phyloP scores from a whole-genome alignment of 2,888 invertebrate species.

The Mechanitis mazaeus region DNA sequence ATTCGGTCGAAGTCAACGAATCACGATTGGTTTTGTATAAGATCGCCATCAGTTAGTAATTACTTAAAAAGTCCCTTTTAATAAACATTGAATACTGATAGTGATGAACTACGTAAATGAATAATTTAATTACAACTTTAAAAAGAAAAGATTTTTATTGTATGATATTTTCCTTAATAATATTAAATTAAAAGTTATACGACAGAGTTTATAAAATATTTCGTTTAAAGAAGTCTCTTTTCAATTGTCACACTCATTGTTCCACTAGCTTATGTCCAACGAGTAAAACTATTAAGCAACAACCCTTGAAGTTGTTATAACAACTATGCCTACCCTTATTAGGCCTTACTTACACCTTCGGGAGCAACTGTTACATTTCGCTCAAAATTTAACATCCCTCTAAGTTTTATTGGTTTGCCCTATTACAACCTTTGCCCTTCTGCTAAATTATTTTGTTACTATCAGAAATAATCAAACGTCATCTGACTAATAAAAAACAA shows the following conservation, averaged over 20 bases:
- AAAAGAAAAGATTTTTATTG: no score
- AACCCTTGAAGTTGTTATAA: slow-evolving; percentile 9
- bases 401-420: slow-evolving; percentile 3
- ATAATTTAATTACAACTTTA: not conserved
- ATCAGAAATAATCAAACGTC: no score
- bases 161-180: no score
- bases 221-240: no score
- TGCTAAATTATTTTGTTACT: not conserved
- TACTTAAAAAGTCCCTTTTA: not conserved
- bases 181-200: no score
- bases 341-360: slow-evolving; percentile 6
- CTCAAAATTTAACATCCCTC: slow-evolving; percentile 2
- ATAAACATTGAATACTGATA: not conserved
- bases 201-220: no score
- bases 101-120: not conserved
- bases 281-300: slow-evolving; percentile 8
- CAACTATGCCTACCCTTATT: slow-evolving; percentile 11
- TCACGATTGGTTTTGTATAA: not conserved
- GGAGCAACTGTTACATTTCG: slow-evolving; percentile 10
- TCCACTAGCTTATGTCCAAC: not conserved
- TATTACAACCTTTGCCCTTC: not conserved
- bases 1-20: not conserved
- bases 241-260: no score
- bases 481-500: no score
- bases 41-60: slow-evolving; percentile 2